Conservation (phyloP, 2,113 vertebrate species). For the Colinus virginianus region DNA sequence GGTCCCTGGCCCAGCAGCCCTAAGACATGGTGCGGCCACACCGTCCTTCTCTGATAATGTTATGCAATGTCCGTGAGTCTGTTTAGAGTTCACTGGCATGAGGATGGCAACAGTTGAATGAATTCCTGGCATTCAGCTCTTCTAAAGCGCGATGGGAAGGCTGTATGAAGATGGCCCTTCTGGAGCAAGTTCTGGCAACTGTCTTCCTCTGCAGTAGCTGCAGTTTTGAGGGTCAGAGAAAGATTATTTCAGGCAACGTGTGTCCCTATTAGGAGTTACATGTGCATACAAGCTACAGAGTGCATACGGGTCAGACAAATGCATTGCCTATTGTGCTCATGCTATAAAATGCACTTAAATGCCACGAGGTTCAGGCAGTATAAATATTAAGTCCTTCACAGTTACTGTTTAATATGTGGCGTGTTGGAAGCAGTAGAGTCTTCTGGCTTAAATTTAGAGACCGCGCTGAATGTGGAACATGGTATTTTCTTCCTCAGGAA, state of each 20-base stretch:
- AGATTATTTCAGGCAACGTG: neutral
- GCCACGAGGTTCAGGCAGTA: neutral
- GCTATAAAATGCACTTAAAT: neutral
- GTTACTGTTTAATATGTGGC: neutral
- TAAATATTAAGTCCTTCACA: neutral
- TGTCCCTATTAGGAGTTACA: neutral
- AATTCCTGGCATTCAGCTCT: neutral
- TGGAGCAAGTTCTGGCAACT: neutral
- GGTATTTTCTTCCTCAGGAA: neutral
- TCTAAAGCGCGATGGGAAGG: neutral
- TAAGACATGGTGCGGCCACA: fast-evolving
- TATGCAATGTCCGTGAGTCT: fast-evolving
- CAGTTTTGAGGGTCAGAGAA: neutral
- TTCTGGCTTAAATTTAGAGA: neutral
- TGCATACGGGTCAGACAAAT: fast-evolving
- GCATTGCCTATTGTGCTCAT: neutral
- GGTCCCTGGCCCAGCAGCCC: neutral
- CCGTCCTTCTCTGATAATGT: neutral
- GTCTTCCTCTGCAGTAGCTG: fast-evolving
- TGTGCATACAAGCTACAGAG: fast-evolving
- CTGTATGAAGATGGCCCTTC: neutral
- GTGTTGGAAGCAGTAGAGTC: neutral
- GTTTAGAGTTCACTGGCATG: neutral
- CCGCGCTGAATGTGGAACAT: neutral
- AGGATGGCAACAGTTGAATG: neutral